phyloP scores from a whole-genome alignment of 2,888 invertebrate species.

The Drosophila aldrichi region DNA sequence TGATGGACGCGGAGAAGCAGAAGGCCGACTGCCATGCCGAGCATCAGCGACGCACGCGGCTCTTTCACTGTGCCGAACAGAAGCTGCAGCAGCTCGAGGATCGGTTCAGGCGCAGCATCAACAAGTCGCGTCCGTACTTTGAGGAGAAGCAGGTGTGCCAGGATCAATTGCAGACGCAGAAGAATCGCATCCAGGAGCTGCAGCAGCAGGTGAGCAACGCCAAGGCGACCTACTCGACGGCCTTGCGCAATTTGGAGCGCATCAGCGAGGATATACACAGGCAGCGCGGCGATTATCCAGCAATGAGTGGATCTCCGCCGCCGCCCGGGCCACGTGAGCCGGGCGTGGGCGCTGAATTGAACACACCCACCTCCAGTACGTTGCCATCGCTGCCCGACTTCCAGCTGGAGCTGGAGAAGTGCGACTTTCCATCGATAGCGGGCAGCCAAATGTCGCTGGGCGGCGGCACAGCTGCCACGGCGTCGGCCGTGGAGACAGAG shows the following conservation, averaged over 20 bases:
- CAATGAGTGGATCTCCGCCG: slow-evolving; percentile 70
- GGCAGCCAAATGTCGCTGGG: slow-evolving; percentile 86
- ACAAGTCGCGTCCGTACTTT: slow-evolving; percentile 95
- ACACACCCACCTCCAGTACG: slow-evolving; percentile 79
- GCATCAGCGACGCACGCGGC: slow-evolving; percentile 92
- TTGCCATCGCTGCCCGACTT: slow-evolving; percentile 86
- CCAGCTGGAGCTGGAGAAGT: slow-evolving; percentile 87
- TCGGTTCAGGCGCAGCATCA: slow-evolving; percentile 91
- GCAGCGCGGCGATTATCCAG: slow-evolving; percentile 83
- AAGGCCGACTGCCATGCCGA: slow-evolving; percentile 95
- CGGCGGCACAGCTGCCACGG: slow-evolving; percentile 41
- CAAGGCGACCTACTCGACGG: slow-evolving; percentile 92
- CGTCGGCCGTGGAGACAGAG: slow-evolving; percentile 53
- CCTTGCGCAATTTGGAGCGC: slow-evolving; percentile 93
- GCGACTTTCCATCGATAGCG: slow-evolving; percentile 86
- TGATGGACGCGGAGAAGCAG: slow-evolving; percentile 96
- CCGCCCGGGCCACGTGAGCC: slow-evolving; percentile 87
- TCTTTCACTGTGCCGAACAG: slow-evolving; percentile 92
- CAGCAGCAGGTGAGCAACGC: slow-evolving; percentile 90
- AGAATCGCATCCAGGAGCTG: slow-evolving; percentile 92
- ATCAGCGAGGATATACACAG: slow-evolving; percentile 96
- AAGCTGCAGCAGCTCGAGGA: slow-evolving; percentile 93
- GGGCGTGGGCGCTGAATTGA: slow-evolving; percentile 91
- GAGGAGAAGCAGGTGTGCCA: slow-evolving; percentile 95
- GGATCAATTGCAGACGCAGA: slow-evolving; percentile 93